phyloP scores from a whole-genome alignment of 1,140 invertebrate species.

The Cydia fagiglandana region DNA sequence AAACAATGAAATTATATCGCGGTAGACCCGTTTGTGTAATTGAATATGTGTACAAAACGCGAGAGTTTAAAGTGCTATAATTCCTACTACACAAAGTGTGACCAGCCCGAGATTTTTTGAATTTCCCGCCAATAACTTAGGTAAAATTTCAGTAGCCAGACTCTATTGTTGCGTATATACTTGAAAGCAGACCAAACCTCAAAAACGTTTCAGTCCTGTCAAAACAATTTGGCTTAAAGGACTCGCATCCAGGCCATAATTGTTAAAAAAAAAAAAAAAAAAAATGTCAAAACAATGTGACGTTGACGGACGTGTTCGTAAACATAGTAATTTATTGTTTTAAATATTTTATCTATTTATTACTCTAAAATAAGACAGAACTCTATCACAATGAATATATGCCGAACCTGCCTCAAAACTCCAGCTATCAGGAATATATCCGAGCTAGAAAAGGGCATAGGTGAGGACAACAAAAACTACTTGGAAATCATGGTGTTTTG shows the following conservation, averaged over 20 bases:
- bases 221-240: background rate
- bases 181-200: no score
- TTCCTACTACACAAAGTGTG: no score
- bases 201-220: background rate
- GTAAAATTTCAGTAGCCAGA: no score
- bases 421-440: slow-evolving; percentile 49
- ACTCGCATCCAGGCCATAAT: no score
- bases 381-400: slow-evolving; percentile 42
- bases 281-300: background rate
- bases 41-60: no score
- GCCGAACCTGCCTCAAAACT: slow-evolving; percentile 51
- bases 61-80: no score
- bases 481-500: slow-evolving; percentile 60
- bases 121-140: no score
- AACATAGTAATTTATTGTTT: background rate
- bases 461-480: slow-evolving; percentile 45
- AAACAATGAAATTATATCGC: no score
- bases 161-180: no score
- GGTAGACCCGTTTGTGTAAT: no score
- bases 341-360: background rate
- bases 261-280: no score
- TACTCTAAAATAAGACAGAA: background rate
- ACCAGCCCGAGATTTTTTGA: no score
- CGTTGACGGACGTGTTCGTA: background rate
- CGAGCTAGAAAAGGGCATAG: slow-evolving; percentile 44